Conservation (phyloP, 2,797 vertebrate species). For the Carcharodon carcharias region DNA sequence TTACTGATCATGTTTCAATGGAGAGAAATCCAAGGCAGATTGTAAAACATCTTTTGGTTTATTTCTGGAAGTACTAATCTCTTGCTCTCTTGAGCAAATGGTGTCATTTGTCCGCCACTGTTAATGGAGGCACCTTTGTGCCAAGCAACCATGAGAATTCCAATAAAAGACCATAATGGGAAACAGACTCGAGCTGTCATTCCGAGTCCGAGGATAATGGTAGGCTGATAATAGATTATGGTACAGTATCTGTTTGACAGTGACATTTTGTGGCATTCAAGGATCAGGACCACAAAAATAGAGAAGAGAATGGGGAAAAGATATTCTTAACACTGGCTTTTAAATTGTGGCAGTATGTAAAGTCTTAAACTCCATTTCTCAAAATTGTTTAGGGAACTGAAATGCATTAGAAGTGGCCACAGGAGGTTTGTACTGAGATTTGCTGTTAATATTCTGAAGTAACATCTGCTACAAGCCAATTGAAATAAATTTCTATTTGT, state of each 20-base stretch:
- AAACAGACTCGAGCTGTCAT: not conserved
- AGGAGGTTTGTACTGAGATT: not conserved
- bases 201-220: not conserved
- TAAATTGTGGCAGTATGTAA: not conserved
- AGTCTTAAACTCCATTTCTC: not conserved
- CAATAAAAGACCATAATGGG: not conserved
- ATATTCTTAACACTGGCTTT: not conserved
- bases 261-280: constrained; percentile 8
- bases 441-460: not conserved
- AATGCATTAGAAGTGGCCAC: not conserved
- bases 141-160: not conserved
- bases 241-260: not conserved
- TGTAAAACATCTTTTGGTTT: not conserved
- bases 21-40: not conserved
- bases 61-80: not conserved
- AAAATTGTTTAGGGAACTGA: not conserved
- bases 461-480: not conserved
- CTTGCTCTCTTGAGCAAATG: not conserved
- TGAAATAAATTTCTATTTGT: constrained; percentile 13
- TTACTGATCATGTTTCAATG: not conserved
- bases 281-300: not conserved
- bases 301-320: not conserved
- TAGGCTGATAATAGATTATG: not conserved
- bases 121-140: not conserved
- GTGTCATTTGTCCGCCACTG: not conserved